Evolutionary conservation across 1,140 invertebrate species (phyloP).

Genomic region (Riptortus pedestris): DNA sequence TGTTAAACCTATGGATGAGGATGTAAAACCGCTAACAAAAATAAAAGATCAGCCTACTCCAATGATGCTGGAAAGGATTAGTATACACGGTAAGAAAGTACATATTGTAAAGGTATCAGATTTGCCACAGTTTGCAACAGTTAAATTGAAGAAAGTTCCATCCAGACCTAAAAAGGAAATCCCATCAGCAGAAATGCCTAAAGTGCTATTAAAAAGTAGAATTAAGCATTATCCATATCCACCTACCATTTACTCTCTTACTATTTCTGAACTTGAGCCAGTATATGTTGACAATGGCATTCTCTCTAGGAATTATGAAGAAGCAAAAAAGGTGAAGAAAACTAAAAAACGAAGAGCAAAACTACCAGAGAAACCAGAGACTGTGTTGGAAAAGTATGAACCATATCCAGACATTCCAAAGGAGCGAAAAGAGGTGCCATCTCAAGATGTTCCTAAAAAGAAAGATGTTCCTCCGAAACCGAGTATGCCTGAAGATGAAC

Average conservation of each 20-base stretch:
- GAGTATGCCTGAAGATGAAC: constrained; percentile 14
- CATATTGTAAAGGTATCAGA: constrained; percentile 36
- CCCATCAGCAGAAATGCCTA: constrained; percentile 30
- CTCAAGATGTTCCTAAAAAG: constrained; percentile 16
- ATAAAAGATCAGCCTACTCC: constrained; percentile 11
- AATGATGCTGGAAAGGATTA: constrained; percentile 26
- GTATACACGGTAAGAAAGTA: constrained; percentile 26
- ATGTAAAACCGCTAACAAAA: constrained; percentile 12
- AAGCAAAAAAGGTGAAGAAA: constrained; percentile 31
- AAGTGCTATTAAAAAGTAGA: constrained; percentile 40
- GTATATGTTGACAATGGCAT: constrained; percentile 46
- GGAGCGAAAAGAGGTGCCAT: constrained; percentile 26
- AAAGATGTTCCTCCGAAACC: constrained; percentile 29
- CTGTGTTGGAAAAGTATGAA: constrained; percentile 28
- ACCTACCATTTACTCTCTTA: constrained; percentile 36
- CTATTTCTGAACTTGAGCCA: constrained; percentile 32
- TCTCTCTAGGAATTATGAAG: constrained; percentile 43
- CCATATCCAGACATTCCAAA: constrained; percentile 24
- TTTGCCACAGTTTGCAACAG: constrained; percentile 46
- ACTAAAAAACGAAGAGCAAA: constrained; percentile 6
- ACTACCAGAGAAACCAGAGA: constrained; percentile 23
- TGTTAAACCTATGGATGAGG: constrained; percentile 30
- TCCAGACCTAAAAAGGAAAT: constrained; percentile 32
- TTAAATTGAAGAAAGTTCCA: constrained; percentile 52
- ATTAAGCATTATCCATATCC: constrained; percentile 42